Conservation (phyloP, 2,113 vertebrate species). For the Stigmatopora nigra region DNA sequence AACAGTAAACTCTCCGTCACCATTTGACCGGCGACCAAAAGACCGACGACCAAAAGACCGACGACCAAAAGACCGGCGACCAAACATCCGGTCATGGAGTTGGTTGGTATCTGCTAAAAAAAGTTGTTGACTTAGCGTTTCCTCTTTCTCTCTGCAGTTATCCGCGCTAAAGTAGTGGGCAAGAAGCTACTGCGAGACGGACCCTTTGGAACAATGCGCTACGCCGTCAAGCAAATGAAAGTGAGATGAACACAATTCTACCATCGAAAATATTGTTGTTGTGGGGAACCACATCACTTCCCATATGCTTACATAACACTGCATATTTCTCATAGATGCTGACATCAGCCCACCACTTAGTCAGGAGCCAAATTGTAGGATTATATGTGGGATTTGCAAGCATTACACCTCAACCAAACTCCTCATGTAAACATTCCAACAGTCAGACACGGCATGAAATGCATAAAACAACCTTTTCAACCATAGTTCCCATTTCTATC, state of each 20-base stretch:
- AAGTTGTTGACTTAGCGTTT: constrained; percentile 14
- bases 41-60: too few species aligned
- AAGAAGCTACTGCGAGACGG: constrained; percentile 93
- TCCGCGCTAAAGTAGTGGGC: constrained; percentile 91
- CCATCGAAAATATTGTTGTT: background rate
- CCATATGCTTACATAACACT: constrained; percentile 51
- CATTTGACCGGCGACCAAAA: too few species aligned
- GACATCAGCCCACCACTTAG: constrained; percentile 39
- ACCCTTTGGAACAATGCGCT: constrained; percentile 87
- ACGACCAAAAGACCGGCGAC: too few species aligned
- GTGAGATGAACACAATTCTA: constrained; percentile 54
- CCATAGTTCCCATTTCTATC: constrained; percentile 18
- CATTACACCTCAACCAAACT: constrained; percentile 44
- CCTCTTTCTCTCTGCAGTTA: constrained; percentile 73
- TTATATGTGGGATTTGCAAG: constrained; percentile 43
- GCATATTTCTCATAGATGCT: constrained; percentile 56
- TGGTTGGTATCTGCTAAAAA: constrained; percentile 12
- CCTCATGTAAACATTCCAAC: constrained; percentile 40
- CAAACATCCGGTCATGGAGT: too few species aligned
- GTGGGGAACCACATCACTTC: constrained; percentile 24
- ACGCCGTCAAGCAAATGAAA: constrained; percentile 97
- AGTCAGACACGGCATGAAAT: constrained; percentile 20
- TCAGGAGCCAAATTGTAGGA: constrained; percentile 49
- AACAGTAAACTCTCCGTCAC: too few species aligned
- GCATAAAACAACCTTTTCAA: constrained; percentile 33